phyloP scores from a whole-genome alignment of 2,113 vertebrate genomes.

The Nibea albiflora region DNA sequence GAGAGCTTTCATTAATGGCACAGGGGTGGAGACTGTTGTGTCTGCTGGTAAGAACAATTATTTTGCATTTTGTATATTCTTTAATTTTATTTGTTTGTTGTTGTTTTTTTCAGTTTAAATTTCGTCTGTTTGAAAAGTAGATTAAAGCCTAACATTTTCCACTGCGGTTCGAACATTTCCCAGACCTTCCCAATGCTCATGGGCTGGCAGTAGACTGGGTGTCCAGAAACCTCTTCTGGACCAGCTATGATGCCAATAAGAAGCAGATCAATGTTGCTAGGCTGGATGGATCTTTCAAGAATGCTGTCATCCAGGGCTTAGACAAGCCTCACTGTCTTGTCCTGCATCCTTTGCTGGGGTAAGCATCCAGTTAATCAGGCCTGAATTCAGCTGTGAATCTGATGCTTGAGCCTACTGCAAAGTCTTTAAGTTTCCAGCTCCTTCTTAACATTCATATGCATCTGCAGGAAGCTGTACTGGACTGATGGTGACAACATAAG shows the following conservation, averaged over 20 bases:
- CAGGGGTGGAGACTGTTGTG: constrained; percentile 93
- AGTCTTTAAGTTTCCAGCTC: background rate
- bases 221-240: constrained; percentile 98
- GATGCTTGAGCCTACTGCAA: background rate
- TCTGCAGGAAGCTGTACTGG: constrained; percentile 94
- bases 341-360: constrained; percentile 92
- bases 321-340: constrained; percentile 95
- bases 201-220: constrained; percentile 97
- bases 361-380: constrained; percentile 36
- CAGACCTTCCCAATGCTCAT: constrained; percentile 95
- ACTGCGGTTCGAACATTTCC: constrained; percentile 13
- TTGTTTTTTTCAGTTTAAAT: background rate
- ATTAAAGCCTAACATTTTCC: background rate
- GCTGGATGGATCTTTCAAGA: constrained; percentile 97
- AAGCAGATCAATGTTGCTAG: constrained; percentile 97
- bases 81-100: background rate
- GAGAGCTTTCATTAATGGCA: constrained; percentile 97
- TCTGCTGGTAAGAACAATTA: constrained; percentile 76
- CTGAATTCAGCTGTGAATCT: background rate
- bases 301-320: constrained; percentile 93
- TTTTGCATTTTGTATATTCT: background rate
- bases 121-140: background rate
- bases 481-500: constrained; percentile 96
- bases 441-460: background rate
- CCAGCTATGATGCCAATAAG: constrained; percentile 95